phyloP scores from a whole-genome alignment of 30 jellyfish, hydroid and myxozoan species.

The Cassiopea andromeda region DNA sequence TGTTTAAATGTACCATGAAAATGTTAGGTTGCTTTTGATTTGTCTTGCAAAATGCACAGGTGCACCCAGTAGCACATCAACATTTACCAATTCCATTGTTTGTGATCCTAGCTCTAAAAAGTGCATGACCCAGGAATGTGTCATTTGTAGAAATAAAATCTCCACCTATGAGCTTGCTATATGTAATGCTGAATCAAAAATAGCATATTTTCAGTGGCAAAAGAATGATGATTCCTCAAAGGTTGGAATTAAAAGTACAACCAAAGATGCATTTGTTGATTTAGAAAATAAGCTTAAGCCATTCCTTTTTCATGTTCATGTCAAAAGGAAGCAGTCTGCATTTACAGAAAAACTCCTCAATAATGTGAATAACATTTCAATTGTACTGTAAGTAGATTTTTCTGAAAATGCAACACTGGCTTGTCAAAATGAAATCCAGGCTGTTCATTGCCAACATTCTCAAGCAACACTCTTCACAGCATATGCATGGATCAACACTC shows the following conservation, averaged over 20 bases:
- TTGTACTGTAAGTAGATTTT: conserved; percentile 49
- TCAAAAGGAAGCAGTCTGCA: conserved; percentile 42
- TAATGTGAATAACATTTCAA: conserved; percentile 26
- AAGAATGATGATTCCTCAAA: conserved; percentile 16
- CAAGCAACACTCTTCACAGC: conserved; percentile 61
- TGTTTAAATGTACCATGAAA: conserved; percentile 19
- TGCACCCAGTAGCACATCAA: background rate
- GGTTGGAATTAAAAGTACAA: background rate
- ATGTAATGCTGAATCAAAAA: conserved; percentile 11
- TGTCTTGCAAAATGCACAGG: conserved; percentile 11
- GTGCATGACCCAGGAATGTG: conserved; percentile 9
- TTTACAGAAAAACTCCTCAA: background rate
- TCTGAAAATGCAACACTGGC: conserved; percentile 39
- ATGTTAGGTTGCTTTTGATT: conserved; percentile 8
- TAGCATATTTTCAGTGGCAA: conserved; percentile 28
- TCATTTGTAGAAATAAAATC: background rate
- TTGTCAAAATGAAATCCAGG: conserved; percentile 53
- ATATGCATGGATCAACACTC: conserved; percentile 30
- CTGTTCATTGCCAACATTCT: conserved; percentile 54
- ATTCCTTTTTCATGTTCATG: conserved; percentile 8
- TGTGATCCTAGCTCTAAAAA: conserved; percentile 13
- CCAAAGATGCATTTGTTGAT: conserved; percentile 40
- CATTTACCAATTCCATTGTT: conserved; percentile 7
- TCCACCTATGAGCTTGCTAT: background rate
- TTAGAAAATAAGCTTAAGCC: too few species aligned